Conservation (phyloP, 2,888 invertebrate genomes). For the Plebejus argus region DNA sequence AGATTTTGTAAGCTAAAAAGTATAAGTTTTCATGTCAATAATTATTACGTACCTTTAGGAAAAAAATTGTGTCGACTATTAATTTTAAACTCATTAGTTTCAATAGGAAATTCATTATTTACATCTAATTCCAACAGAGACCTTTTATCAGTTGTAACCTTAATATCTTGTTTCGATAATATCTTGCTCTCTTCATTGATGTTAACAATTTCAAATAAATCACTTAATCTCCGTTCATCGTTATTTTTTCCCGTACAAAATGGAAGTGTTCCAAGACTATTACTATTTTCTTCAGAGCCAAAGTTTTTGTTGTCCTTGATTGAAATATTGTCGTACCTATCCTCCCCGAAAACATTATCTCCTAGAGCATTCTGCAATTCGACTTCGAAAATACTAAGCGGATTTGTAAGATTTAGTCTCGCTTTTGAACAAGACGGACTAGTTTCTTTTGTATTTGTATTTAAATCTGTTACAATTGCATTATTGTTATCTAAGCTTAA, state of each 20-base stretch:
- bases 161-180: not conserved
- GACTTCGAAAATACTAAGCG: not conserved
- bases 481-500: not conserved
- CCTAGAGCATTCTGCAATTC: not conserved
- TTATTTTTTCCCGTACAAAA: not conserved
- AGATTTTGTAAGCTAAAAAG: not conserved
- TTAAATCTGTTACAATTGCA: not conserved
- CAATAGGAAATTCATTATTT: not conserved
- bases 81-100: slow-evolving; percentile 53
- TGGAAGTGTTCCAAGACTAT: not conserved
- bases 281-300: not conserved
- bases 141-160: not conserved
- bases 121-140: not conserved
- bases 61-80: slow-evolving; percentile 71
- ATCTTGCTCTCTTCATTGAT: not conserved
- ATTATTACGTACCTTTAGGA: slow-evolving; percentile 75
- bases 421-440: not conserved
- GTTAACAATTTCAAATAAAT: not conserved
- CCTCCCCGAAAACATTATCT: not conserved
- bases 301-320: not conserved
- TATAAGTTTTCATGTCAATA: not conserved
- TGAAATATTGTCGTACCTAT: not conserved
- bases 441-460: not conserved
- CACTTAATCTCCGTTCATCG: not conserved
- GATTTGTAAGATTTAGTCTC: not conserved